Evolutionary conservation across 1,140 invertebrate species (phyloP).

Genomic region (Nephotettix cincticeps): DNA sequence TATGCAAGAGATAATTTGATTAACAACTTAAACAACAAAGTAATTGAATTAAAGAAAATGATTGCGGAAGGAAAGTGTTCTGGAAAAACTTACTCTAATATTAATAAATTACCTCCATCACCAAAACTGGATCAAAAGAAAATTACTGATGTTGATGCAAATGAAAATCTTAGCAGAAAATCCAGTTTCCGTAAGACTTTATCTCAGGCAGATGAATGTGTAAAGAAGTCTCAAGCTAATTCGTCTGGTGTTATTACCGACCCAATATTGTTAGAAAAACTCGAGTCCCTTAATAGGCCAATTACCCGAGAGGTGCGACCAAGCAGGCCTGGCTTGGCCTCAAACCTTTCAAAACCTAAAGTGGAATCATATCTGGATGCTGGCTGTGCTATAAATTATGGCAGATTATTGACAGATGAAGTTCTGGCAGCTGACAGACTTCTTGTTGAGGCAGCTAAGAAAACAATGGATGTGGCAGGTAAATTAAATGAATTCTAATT

Average conservation of each 20-base stretch:
- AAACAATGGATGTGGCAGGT: slow-evolving; percentile 82
- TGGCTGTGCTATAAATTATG: slow-evolving; percentile 71
- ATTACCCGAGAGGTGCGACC: slow-evolving; percentile 61
- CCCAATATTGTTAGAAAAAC: slow-evolving; percentile 62
- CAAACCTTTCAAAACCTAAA: slow-evolving; percentile 27
- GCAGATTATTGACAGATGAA: slow-evolving; percentile 79
- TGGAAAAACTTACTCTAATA: slow-evolving; percentile 7
- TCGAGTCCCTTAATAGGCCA: slow-evolving; percentile 59
- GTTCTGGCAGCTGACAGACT: slow-evolving; percentile 77
- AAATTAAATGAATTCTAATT: slow-evolving; percentile 30
- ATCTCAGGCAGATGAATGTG: slow-evolving; percentile 56
- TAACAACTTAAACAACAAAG: slow-evolving; percentile 71
- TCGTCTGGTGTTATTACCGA: slow-evolving; percentile 60
- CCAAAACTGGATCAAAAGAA: slow-evolving; percentile 49
- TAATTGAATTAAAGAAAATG: slow-evolving; percentile 68
- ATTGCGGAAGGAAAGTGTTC: slow-evolving; percentile 57
- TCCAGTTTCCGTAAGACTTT: slow-evolving; percentile 67
- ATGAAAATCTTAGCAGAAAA: slow-evolving; percentile 51
- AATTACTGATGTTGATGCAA: slow-evolving; percentile 48
- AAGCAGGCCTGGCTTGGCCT: slow-evolving; percentile 2
- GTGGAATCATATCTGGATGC: slow-evolving; percentile 59
- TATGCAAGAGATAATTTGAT: slow-evolving; percentile 82
- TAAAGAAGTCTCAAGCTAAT: slow-evolving; percentile 46
- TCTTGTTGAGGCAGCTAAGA: slow-evolving; percentile 76
- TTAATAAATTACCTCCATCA: slow-evolving; percentile 33